Percentiles rank a stretch among this genome's conserved stretches.
These are phyloP conservation scores for Scaptodrosophila latifasciaeformis DNA, from an alignment of 2,888 invertebrate genomes.

Conservation along the genomic window DNA sequence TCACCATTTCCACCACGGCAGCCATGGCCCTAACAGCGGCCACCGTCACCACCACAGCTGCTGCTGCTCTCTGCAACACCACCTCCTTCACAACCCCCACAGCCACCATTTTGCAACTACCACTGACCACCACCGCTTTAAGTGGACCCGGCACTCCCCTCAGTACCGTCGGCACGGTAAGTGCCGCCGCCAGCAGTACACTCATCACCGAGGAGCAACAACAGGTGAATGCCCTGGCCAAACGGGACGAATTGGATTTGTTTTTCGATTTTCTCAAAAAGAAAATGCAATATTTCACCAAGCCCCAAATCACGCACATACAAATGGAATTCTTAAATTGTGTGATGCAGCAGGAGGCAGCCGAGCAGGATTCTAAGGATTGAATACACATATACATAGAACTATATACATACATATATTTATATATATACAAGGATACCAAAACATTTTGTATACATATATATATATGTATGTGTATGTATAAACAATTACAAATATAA, in stretches of 20 bases:
- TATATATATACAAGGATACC: too few relatives aligned
- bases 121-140: conserved; percentile 26
- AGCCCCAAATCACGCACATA: conserved; percentile 70
- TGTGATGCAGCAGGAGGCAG: conserved; percentile 67
- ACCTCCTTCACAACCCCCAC: conserved; percentile 30
- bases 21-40: conserved; percentile 33
- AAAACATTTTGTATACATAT: too few relatives aligned
- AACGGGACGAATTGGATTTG: conserved; percentile 70
- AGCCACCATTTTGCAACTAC: conserved; percentile 48
- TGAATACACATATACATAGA: conserved; percentile 16
- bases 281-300: conserved; percentile 70
- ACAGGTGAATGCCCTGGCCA: conserved; percentile 26
- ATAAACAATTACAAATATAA: too few relatives aligned
- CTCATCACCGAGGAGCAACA: conserved; percentile 26
- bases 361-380: conserved; percentile 56
- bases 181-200: conserved; percentile 29
- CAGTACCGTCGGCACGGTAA: conserved; percentile 23
- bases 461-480: background rate
- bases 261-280: conserved; percentile 72
- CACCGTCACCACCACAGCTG: conserved; percentile 33
- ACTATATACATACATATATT: too few relatives aligned
- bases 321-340: conserved; percentile 72
- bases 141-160: conserved; percentile 8
- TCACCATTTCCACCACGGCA: conserved; percentile 55
- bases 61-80: conserved; percentile 38